Conservation (phyloP, 1,140 invertebrate genomes). For the Leptinotarsa lineolata region DNA sequence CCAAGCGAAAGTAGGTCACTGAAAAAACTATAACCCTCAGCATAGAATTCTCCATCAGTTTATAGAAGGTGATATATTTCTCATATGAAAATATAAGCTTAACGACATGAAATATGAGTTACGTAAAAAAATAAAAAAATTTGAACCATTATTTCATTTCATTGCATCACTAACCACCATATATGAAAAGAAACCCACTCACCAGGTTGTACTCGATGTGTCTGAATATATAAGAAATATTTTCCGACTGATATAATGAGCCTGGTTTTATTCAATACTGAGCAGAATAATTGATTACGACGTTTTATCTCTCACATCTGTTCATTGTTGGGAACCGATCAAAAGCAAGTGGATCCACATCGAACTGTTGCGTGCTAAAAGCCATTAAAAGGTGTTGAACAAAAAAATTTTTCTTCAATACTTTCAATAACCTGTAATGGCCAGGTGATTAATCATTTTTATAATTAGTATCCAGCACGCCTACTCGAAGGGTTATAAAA, state of each 20-base stretch:
- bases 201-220: neutral
- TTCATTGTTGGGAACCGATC: constrained; percentile 18
- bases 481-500: constrained; percentile 11
- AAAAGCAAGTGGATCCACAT: constrained; percentile 14
- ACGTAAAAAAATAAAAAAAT: too few relatives aligned
- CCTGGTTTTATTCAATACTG: neutral
- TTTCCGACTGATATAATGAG: constrained; percentile 2
- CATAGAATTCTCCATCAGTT: too few relatives aligned
- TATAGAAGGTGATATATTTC: too few relatives aligned
- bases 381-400: constrained; percentile 41
- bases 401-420: constrained; percentile 43
- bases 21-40: too few relatives aligned
- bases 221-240: neutral
- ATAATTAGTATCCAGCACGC: constrained; percentile 39
- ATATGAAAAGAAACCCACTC: neutral
- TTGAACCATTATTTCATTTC: too few relatives aligned
- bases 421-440: constrained; percentile 42
- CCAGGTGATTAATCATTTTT: constrained; percentile 47
- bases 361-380: constrained; percentile 36
- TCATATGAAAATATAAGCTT: too few relatives aligned
- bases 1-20: too few relatives aligned
- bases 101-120: too few relatives aligned
- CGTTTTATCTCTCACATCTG: neutral
- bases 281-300: neutral
- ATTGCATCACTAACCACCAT: too few relatives aligned